Evolutionary conservation across 2,113 vertebrate genomes (phyloP).

Genomic region (Solea solea): DNA sequence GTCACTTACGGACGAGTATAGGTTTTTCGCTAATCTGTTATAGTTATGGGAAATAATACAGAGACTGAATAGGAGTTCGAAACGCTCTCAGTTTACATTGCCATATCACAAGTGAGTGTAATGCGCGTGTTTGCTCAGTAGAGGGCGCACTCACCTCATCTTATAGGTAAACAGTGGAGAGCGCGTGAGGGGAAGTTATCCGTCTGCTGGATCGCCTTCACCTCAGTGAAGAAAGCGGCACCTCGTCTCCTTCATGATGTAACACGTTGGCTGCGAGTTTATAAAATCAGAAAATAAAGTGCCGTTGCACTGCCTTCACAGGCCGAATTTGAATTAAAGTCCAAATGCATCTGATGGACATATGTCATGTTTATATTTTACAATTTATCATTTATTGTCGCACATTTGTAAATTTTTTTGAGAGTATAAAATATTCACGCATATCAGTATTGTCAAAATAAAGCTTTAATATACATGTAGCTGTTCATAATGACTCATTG

Average conservation of each 20-base stretch:
- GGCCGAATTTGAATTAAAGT: neutral
- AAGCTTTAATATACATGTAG: too few relatives aligned
- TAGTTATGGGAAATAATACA: too few relatives aligned
- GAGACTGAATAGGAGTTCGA: too few relatives aligned
- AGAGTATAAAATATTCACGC: too few relatives aligned
- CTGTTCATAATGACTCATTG: too few relatives aligned
- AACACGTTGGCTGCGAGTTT: neutral
- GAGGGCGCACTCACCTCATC: slow-evolving; percentile 40
- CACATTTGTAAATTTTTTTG: neutral
- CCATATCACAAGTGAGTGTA: neutral
- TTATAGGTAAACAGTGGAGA: neutral
- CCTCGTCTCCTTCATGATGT: neutral
- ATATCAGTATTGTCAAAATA: too few relatives aligned
- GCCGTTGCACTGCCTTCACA: too few relatives aligned
- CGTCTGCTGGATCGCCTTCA: neutral
- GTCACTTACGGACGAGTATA: too few relatives aligned
- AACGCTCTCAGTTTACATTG: neutral
- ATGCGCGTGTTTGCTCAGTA: slow-evolving; percentile 1
- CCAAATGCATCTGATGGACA: neutral
- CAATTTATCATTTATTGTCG: neutral
- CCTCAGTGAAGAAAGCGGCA: neutral
- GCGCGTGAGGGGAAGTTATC: neutral
- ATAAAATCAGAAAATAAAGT: neutral
- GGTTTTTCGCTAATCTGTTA: too few relatives aligned
- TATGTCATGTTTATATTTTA: neutral